phyloP scores from a whole-genome alignment of 2,113 vertebrate genomes.

The Lepisosteus oculatus region DNA sequence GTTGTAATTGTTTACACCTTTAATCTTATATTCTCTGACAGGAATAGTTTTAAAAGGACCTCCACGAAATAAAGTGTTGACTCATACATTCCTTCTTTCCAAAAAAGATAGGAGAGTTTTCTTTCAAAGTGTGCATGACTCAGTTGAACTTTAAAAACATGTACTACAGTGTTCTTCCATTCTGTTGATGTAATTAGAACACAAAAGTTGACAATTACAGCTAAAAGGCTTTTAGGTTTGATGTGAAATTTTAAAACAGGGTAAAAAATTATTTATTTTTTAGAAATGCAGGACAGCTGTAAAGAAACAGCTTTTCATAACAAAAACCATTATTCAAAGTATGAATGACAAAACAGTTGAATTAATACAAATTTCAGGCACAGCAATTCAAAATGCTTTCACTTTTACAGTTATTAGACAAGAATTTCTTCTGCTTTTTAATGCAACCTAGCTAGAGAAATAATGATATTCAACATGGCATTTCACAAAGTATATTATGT shows the following conservation, averaged over 20 bases:
- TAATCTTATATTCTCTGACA: no score
- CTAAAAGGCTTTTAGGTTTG: not conserved
- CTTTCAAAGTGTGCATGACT: not conserved
- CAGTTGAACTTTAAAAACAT: constrained; percentile 3
- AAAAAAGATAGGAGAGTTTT: no score
- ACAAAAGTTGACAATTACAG: not conserved
- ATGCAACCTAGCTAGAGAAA: constrained; percentile 14
- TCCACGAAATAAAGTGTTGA: no score
- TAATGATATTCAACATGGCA: constrained; percentile 5
- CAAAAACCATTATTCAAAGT: no score
- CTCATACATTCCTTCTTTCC: no score
- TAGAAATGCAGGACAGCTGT: not conserved
- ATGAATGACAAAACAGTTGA: no score
- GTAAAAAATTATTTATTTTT: not conserved
- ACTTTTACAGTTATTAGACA: not conserved
- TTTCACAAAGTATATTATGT: not conserved
- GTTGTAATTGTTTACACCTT: no score
- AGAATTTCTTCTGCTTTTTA: constrained; percentile 13
- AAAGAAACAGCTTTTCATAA: not conserved
- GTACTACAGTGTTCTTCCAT: not conserved
- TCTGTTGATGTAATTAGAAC: not conserved
- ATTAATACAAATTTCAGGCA: no score
- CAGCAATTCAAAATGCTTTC: no score
- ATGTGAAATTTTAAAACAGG: not conserved
- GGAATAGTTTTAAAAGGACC: no score